Evolutionary conservation across 2,797 vertebrate species (phyloP).

Genomic region (Malacoraja senta): DNA sequence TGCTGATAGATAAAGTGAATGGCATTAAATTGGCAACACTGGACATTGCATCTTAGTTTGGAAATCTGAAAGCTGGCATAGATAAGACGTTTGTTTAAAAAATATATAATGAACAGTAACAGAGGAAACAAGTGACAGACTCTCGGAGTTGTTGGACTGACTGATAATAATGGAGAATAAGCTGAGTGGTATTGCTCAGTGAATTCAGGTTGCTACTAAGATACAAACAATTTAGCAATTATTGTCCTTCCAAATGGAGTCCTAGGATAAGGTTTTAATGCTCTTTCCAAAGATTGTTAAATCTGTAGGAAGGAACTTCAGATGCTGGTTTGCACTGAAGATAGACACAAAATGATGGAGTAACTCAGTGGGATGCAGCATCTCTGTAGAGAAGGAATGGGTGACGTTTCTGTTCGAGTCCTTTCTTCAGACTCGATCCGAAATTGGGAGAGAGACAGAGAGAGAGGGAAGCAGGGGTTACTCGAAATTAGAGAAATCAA

Average conservation of each 20-base stretch:
- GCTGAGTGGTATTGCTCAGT: not conserved
- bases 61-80: not conserved
- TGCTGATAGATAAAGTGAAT: not conserved
- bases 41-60: not conserved
- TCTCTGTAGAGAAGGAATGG: no score
- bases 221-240: not conserved
- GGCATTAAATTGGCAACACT: not conserved
- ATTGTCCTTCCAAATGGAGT: not conserved
- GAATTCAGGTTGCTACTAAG: not conserved
- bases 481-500: no score
- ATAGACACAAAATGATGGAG: no score
- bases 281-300: not conserved
- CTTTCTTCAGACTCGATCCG: no score
- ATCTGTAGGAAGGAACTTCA: not conserved
- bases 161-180: not conserved
- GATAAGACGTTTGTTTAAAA: not conserved
- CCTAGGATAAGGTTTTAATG: not conserved
- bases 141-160: not conserved
- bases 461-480: no score
- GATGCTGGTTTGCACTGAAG: no score
- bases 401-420: no score
- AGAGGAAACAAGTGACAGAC: conserved; percentile 2
- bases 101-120: not conserved
- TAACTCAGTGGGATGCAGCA: not conserved
- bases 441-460: no score